Conservation (phyloP, 2,113 vertebrate species). For the Rhinopithecus roxellana region DNA sequence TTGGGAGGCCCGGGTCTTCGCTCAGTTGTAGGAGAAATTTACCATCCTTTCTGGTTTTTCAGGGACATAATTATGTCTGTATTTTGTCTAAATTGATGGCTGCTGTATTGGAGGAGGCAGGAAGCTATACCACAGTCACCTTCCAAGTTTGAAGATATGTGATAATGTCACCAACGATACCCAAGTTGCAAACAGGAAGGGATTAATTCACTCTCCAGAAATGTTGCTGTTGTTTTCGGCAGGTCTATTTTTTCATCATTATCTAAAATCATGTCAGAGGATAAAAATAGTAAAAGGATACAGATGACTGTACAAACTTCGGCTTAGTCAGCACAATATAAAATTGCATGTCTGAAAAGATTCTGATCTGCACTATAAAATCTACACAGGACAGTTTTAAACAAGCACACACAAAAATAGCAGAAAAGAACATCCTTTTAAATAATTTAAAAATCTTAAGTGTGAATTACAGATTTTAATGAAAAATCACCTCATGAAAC, state of each 20-base stretch:
- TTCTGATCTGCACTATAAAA: neutral
- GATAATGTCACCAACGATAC: neutral
- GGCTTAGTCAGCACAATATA: neutral
- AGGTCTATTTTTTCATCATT: neutral
- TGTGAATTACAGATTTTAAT: neutral
- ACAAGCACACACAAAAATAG: neutral
- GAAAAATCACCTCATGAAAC: neutral
- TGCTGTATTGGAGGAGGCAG: neutral
- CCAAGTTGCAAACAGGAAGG: neutral
- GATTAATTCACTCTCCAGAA: neutral
- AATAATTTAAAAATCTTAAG: neutral
- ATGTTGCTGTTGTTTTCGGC: neutral
- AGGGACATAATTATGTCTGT: neutral
- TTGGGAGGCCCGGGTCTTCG: neutral
- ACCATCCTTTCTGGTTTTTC: neutral
- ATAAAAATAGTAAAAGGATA: neutral
- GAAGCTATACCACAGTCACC: neutral
- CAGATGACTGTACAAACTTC: neutral
- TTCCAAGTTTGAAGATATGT: neutral
- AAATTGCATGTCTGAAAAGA: slow-evolving; percentile 22
- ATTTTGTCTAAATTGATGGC: neutral
- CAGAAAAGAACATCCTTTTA: neutral
- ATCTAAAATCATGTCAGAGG: slow-evolving; percentile 2
- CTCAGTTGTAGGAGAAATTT: neutral
- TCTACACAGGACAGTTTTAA: neutral